Evolutionary conservation across 2,113 vertebrate genomes (phyloP).

Genomic region (Notothenia rossii): DNA sequence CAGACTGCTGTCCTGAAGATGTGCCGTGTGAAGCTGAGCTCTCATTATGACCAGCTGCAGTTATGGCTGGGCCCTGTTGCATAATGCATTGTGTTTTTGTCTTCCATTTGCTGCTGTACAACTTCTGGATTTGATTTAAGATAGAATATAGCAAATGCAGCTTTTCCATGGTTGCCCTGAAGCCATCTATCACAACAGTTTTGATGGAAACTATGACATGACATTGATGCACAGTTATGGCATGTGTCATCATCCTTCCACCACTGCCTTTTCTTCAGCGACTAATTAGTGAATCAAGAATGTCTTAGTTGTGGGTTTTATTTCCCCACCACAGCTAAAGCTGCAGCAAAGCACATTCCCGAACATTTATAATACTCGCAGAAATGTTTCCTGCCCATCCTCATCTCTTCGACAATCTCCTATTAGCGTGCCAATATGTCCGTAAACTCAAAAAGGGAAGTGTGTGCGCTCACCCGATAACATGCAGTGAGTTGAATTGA

Average conservation of each 20-base stretch:
- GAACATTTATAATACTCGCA: not conserved
- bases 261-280: not conserved
- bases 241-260: not conserved
- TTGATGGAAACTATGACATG: not conserved
- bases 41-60: conserved; percentile 16
- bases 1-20: conserved; percentile 19
- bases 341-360: not conserved
- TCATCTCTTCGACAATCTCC: not conserved
- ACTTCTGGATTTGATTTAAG: not conserved
- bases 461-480: not conserved
- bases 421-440: not conserved
- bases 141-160: not conserved
- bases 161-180: not conserved
- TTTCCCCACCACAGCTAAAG: not conserved
- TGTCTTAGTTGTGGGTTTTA: conserved; percentile 4
- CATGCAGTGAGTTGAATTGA: not conserved
- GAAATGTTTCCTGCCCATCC: not conserved
- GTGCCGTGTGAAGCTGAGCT: conserved; percentile 14
- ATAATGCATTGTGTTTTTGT: not conserved
- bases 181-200: not conserved
- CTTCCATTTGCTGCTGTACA: not conserved
- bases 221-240: not conserved
- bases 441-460: not conserved
- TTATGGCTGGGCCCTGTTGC: not conserved
- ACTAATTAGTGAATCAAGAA: not conserved